Evolutionary conservation across 2,888 invertebrate species (phyloP), one percentile per base, ranked within the genome.

Genomic region (Acleris sparsana): DNA sequence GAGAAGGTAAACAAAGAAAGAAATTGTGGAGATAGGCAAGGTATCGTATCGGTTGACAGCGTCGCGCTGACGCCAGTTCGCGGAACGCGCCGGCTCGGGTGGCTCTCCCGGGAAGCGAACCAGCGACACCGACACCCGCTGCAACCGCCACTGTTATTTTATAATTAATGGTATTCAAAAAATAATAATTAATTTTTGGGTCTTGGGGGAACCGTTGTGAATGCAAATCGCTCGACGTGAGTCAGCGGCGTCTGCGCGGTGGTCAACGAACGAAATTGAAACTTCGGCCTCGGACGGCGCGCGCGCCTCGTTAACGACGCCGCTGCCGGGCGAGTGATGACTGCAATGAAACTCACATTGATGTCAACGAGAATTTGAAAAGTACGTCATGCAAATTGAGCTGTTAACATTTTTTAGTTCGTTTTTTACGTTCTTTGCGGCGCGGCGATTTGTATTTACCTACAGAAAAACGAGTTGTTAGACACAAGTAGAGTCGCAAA

Each of bases 1-100:
- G 16, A 25, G 66, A 56, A 66, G 48, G 13, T n/a, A 61, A 57
- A 66, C 66, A 66, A 66, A 57, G 58, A 33, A 49, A 20, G 64
- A 49, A 65, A 60, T 49, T 55, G 49, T 60, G 49, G 39, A 33
- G 53, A 43, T 51, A 44, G 49, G n/a, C 29, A 17, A 49, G 43
- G 43, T 13, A 11, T 6, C 20, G 6, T 9, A 6, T 6, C 17
- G 6, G 43, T 6, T 18, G 39, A 62, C 52, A 22, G 46, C 17
- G 49, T 22, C 44, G 65, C 56, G 56, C 60, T 43, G 43, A 53
- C 51, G 55, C 62, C 33, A 25, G 58, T 57, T 57, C 57, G 57
- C 20, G 20, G 57, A 57, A 57, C 46, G 60, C 20, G 13, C 46
- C 52, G 57, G 46, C 11, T 63, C 63, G 53, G 25, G 64, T 59